Conservation (phyloP, 2,888 invertebrate genomes). For the Buathra laborator region DNA sequence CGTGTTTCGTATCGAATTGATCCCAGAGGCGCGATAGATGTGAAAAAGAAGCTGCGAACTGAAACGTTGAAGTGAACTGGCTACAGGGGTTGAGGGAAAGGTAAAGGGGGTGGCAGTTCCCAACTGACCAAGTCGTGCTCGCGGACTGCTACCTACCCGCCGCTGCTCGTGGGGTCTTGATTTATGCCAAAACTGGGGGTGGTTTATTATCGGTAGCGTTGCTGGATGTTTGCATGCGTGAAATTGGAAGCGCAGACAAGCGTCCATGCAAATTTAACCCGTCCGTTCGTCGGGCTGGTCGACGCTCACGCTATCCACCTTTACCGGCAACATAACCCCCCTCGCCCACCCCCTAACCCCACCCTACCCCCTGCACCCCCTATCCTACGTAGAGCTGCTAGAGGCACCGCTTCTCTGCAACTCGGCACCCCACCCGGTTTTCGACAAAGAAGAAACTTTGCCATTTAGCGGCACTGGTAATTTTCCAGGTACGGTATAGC, state of each 20-base stretch:
- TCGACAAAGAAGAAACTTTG: slow-evolving; percentile 79
- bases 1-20: slow-evolving; percentile 15
- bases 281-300: slow-evolving; percentile 74
- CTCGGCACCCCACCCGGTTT: slow-evolving; percentile 49
- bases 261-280: slow-evolving; percentile 83
- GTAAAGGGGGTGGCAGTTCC: slow-evolving; percentile 22
- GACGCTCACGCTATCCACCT: slow-evolving; percentile 72
- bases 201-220: slow-evolving; percentile 75
- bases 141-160: slow-evolving; percentile 42
- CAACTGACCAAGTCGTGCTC: slow-evolving; percentile 60
- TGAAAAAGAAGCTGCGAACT: slow-evolving; percentile 26
- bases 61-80: slow-evolving; percentile 32
- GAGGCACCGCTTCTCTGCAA: neutral
- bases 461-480: slow-evolving; percentile 56
- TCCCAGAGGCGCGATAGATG: slow-evolving; percentile 19
- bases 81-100: too few species aligned
- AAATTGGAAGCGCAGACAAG: slow-evolving; percentile 84
- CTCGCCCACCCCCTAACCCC: neutral
- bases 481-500: slow-evolving; percentile 44
- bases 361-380: neutral
- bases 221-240: slow-evolving; percentile 82
- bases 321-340: slow-evolving; percentile 35
- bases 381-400: neutral
- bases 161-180: slow-evolving; percentile 74
- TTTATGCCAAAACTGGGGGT: slow-evolving; percentile 81